phyloP scores from a whole-genome alignment of 2,797 vertebrate species.

The Muraenolepis orangiensis region DNA sequence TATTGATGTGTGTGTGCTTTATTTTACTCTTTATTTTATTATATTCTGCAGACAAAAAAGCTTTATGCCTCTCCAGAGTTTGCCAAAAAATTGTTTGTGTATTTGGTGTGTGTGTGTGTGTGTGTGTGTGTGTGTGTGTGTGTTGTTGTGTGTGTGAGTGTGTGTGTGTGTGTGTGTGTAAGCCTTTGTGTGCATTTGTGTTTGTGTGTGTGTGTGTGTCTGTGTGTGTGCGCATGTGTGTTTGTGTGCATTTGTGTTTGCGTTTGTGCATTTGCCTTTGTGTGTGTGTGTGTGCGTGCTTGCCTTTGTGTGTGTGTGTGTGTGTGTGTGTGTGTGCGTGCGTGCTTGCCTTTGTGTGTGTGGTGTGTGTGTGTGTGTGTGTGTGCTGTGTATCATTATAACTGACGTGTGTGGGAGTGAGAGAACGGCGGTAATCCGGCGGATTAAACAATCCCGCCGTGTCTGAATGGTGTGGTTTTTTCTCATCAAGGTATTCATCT shows the following conservation, averaged over 20 bases:
- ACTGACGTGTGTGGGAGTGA: constrained; percentile 21
- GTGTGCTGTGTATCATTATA: constrained; percentile 11
- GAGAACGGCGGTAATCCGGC: constrained; percentile 12
- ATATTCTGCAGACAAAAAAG: too few species aligned
- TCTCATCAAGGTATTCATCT: constrained; percentile 9
- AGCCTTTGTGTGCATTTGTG: not conserved
- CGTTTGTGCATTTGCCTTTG: not conserved
- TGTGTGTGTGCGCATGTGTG: constrained; percentile 5
- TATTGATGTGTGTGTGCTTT: too few species aligned
- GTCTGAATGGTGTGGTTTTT: constrained; percentile 13
- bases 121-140: not conserved
- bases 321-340: not conserved
- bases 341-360: constrained; percentile 13
- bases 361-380: constrained; percentile 8
- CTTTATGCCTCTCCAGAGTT: not conserved
- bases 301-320: not conserved
- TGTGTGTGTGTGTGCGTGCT: not conserved
- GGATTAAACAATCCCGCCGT: too few species aligned
- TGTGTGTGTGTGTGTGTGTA: constrained; percentile 4
- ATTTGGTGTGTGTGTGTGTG: not conserved
- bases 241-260: constrained; percentile 4
- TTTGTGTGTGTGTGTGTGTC: not conserved
- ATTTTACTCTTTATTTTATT: too few species aligned
- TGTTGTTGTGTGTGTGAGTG: constrained; percentile 10
- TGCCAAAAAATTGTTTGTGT: not conserved